Evolutionary conservation across 2,888 invertebrate genomes (phyloP), one percentile per base, ranked within the genome.

Genomic region (Bibio marci): DNA sequence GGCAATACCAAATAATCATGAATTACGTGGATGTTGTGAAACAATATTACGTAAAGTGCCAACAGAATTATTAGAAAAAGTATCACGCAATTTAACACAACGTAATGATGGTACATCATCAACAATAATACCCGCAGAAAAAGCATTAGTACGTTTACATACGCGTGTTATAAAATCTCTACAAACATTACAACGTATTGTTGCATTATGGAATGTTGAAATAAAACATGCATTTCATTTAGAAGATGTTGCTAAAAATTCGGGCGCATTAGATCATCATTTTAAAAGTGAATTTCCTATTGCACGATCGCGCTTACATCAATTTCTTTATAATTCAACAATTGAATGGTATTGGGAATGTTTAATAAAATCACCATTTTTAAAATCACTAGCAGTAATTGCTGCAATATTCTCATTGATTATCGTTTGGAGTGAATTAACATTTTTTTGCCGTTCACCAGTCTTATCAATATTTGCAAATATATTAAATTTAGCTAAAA

Each of bases 361-460:
- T 59, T 56, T 81, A 41, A 47, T 87, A 15, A 76, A 77, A 50
- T 75, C 79, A 36, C 85, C 86, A 52, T 72, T 81, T 43, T 67
- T 85, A 49, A 82, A 81, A 56, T 55, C 70, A 0, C 59, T 82
- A 47, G 79, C 90, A 2, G 65, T 85, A 19, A 49, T 76, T 11
- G 74, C 86, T 1, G 79, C 77, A 3, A 59, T 78, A 30, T 70
- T 97, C 60, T 94, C 95, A 0, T 64, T 82, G 18, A 76, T 83
- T 54, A 91, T 98, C 26, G 88, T 99, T n/a, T 95, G 97, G 95
- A 97, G 95, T 1, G 98, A 99, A 66, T 77, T 97, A 52, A 92
- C 97, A 2, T 98, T 99, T 66, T 99, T 98, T 66, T 82, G 83
- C 54, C 79, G 82, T 51, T 65, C 71, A 18, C 97, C 97, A 0